Base-by-base conservation (phyloP, 2,888 invertebrate species). In the Mechanitis mazaeus region DNA sequence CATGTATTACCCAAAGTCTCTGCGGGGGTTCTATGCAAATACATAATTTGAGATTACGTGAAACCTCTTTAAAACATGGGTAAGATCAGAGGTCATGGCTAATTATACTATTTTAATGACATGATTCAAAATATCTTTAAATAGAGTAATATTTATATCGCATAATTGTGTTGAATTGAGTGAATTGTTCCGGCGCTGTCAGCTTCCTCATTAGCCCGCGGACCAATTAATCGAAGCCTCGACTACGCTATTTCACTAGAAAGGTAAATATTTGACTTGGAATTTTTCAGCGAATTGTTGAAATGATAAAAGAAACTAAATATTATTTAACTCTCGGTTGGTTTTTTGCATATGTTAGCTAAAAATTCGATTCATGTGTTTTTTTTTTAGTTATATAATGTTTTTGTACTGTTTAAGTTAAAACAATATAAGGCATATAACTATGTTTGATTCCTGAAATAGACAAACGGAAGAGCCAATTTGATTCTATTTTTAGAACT, bases 1-100 rank as follows among this genome's bases (percentile, higher is more conserved):
- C 94, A 79, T 95, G 94, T 75, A 95, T 90, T 72, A 96, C 94
- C 80, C 94, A 94, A 70, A 96, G 87, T 71, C 94, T 93, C 76
- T 95, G 94, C 54, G 96, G 96, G 31, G 96, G 96, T 80, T 95
- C 96, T 96, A 55, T 46, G n/a, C 33, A 50, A 35, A 64, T 38
- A 6, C 9, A 45, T 55, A 31, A 33, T 12, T 11, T 33, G 12
- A 3, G 45, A 12, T 45, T 54, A 45, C 9, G 20, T 42, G 47
- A 33, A 7, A 45, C 20, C 42, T 7, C 12, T 33, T 33, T 33
- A 42, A 45, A 28, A 38, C 3, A n/a, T 20, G 1, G 20, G 20
- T 20, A 20, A 53, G 35, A n/a, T 60, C 45, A 5, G 11, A 42
- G 60, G 46, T 54, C 33, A 54, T 59, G n/a, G 20, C 20, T 20